Evolutionary conservation across 2,113 vertebrate species (phyloP).

Genomic region (Cairina moschata): DNA sequence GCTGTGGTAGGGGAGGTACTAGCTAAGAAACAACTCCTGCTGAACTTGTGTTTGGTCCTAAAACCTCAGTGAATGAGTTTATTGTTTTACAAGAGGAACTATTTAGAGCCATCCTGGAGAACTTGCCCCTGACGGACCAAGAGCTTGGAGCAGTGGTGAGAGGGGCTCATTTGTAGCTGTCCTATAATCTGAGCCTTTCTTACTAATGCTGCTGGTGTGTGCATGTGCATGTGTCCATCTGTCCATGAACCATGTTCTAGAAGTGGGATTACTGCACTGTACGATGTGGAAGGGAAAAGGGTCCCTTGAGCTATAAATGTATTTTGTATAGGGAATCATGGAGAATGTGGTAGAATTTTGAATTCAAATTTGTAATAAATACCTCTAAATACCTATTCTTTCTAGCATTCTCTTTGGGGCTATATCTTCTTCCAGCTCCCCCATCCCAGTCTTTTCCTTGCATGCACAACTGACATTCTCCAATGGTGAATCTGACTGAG

Average conservation of each 20-base stretch:
- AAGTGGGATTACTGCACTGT: background rate
- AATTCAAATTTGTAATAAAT: conserved; percentile 79
- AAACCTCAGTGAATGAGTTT: background rate
- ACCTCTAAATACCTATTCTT: conserved; percentile 19
- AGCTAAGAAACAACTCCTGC: background rate
- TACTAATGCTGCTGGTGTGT: background rate
- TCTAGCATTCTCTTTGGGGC: conserved; percentile 24
- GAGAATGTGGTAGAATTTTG: conserved; percentile 39
- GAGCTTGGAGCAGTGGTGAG: background rate
- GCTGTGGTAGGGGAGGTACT: background rate
- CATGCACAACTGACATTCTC: background rate
- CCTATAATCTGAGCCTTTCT: background rate
- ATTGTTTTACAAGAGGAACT: background rate
- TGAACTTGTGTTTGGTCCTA: background rate
- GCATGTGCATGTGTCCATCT: background rate
- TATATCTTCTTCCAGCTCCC: background rate
- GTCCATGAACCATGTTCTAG: background rate
- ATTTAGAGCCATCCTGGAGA: background rate
- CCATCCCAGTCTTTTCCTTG: background rate
- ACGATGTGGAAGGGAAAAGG: background rate
- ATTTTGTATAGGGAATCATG: conserved; percentile 48
- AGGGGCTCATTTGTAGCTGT: background rate
- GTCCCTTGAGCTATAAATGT: conserved; percentile 1
- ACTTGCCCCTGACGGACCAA: background rate
- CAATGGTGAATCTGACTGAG: background rate